Evolutionary conservation across 2,888 invertebrate species (phyloP), one percentile per base, ranked within the genome.

Genomic region (Orchesella flavescens): DNA sequence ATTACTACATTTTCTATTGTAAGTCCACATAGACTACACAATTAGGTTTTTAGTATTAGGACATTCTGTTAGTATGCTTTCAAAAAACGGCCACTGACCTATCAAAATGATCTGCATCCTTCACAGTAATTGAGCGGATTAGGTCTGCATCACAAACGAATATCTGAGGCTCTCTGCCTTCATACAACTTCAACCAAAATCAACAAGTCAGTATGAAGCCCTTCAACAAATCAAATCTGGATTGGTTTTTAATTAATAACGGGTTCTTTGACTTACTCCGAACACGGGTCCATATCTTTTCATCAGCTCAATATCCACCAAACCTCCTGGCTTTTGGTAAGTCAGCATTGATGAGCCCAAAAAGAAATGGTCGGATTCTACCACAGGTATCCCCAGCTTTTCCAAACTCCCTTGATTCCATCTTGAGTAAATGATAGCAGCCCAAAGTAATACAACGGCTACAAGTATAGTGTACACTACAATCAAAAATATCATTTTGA

Each of bases 221-320:
- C n/a, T n/a, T n/a, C n/a, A n/a, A n/a, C n/a, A n/a, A n/a, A n/a
- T n/a, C n/a, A n/a, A n/a, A n/a, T n/a, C n/a, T n/a, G n/a, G n/a
- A n/a, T n/a, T n/a, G n/a, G n/a, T n/a, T n/a, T n/a, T n/a, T n/a
- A 19, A 19, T 21, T 10, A 13, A 21, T 59, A 4, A 34, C n/a
- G n/a, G n/a, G n/a, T n/a, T 34, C 7, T 34, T 34, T 10, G 1
- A n/a, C 17, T 73, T 84, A 88, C 88, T 66, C 87, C 88, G 71
- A 73, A 88, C 46, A 87, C 66, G 5, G 83, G 74, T 10, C 87
- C 87, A 71, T 83, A 82, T 66, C 77, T 78, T 46, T 87, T 83
- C 57, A 85, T 84, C 13, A 68, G 21, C 68, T 84, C 68, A 34
- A 88, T 80, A 66, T 88, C 88, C 13, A 78, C 73, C 3, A 83